Evolutionary conservation across 2,797 vertebrate genomes (phyloP).

Genomic region (Carapus acus): DNA sequence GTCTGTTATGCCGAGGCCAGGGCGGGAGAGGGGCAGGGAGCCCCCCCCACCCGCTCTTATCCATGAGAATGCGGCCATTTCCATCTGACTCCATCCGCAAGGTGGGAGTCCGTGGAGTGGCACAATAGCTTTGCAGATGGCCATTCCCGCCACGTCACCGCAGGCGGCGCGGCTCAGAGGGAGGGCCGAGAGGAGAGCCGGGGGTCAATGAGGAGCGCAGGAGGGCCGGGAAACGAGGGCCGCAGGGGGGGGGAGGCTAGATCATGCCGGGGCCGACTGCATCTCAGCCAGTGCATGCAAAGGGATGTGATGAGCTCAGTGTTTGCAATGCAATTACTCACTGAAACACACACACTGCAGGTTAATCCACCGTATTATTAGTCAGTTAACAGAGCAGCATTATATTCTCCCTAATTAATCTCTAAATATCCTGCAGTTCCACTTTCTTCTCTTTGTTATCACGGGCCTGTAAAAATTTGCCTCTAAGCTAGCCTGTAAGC

Average conservation of each 20-base stretch:
- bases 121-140: slow-evolving; percentile 61
- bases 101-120: slow-evolving; percentile 54
- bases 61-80: slow-evolving; percentile 60
- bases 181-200: slow-evolving; percentile 29
- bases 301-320: background rate
- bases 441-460: too few relatives aligned
- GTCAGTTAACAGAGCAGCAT: too few relatives aligned
- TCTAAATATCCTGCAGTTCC: too few relatives aligned
- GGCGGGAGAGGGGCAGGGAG: slow-evolving; percentile 14
- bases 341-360: background rate
- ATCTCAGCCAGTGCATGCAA: slow-evolving; percentile 8
- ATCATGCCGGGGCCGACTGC: slow-evolving; percentile 13
- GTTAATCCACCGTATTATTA: background rate
- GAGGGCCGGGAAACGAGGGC: too few relatives aligned
- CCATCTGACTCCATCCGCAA: slow-evolving; percentile 56
- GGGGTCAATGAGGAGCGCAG: too few relatives aligned
- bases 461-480: too few relatives aligned
- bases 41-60: slow-evolving; percentile 46
- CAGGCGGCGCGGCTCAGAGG: slow-evolving; percentile 40
- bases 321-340: background rate
- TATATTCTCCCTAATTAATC: too few relatives aligned
- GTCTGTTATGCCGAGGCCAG: slow-evolving; percentile 15
- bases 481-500: too few relatives aligned
- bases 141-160: slow-evolving; percentile 44
- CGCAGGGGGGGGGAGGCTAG: too few relatives aligned